Conservation (phyloP, 2,888 invertebrate species). For the Acrobasis repandana region DNA sequence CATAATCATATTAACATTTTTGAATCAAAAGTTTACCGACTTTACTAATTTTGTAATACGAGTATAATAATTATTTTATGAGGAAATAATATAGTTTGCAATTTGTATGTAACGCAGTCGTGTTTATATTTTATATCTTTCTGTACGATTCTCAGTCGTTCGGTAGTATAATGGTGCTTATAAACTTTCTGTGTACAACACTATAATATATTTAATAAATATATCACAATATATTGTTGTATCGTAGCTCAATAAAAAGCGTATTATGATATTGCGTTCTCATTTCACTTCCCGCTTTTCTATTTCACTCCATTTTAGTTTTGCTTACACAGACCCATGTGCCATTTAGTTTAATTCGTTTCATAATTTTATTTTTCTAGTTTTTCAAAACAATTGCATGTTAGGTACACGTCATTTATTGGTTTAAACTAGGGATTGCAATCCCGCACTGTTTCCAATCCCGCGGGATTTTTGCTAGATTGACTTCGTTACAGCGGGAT, state of each 20-base stretch:
- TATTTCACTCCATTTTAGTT: slow-evolving; percentile 27
- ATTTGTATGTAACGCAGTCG: background rate
- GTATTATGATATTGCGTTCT: slow-evolving; percentile 33
- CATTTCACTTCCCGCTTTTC: slow-evolving; percentile 41
- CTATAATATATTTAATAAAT: background rate
- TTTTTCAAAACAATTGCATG: background rate
- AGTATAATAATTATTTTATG: too few species aligned
- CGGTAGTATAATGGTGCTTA: slow-evolving; percentile 16
- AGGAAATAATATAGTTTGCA: too few species aligned
- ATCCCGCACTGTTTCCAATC: slow-evolving; percentile 6
- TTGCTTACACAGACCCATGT: slow-evolving; percentile 51
- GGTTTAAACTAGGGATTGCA: too few species aligned
- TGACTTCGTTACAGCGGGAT: too few species aligned
- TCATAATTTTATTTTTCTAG: slow-evolving; percentile 19
- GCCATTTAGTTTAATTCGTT: slow-evolving; percentile 30
- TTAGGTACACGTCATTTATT: background rate
- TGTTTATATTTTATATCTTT: background rate
- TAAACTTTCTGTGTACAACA: slow-evolving; percentile 9
- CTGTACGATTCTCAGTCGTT: slow-evolving; percentile 18
- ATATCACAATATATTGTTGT: slow-evolving; percentile 25
- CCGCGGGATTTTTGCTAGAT: too few species aligned
- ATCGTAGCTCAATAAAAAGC: slow-evolving; percentile 26
- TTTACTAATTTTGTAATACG: too few species aligned
- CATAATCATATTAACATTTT: too few species aligned
- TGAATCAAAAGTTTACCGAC: too few species aligned